A percentile compares a stretch with the other conserved stretches of the same genome.
phyloP scores from a whole-genome alignment of 1,140 invertebrate genomes.

The Oreohelix idahoensis region DNA sequence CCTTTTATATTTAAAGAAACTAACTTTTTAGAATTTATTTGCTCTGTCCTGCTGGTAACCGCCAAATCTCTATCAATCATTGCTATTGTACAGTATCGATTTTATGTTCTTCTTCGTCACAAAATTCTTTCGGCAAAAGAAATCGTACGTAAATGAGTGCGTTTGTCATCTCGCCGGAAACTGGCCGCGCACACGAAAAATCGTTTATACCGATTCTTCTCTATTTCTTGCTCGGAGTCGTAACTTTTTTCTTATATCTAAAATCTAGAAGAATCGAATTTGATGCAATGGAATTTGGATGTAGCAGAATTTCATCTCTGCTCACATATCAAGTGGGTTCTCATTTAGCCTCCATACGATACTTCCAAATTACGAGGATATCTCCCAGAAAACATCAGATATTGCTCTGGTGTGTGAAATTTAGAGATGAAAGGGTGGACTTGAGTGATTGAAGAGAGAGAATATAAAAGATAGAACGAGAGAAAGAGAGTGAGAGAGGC shows the following conservation, averaged over 20 bases:
- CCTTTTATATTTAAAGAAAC: background rate
- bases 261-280: background rate
- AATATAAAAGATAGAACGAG: too few species aligned
- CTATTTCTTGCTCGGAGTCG: background rate
- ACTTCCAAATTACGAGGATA: background rate
- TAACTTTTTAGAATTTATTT: background rate
- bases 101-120: background rate
- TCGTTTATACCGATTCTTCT: slow-evolving; percentile 8
- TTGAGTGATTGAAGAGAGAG: too few species aligned
- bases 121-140: background rate
- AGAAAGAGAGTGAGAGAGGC: too few species aligned
- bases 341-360: background rate
- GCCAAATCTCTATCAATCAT: slow-evolving; percentile 8
- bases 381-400: background rate
- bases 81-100: slow-evolving; percentile 13
- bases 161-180: background rate
- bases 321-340: background rate
- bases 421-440: background rate
- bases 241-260: background rate
- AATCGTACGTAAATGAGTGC: slow-evolving; percentile 6
- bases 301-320: background rate
- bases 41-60: background rate
- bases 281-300: slow-evolving; percentile 5
- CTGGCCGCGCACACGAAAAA: slow-evolving; percentile 10
- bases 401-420: background rate